Percentiles rank a stretch among this genome's conserved stretches.
Evolutionary conservation across 1,140 invertebrate species (phyloP).

Genomic region (Euwallacea fornicatus): DNA sequence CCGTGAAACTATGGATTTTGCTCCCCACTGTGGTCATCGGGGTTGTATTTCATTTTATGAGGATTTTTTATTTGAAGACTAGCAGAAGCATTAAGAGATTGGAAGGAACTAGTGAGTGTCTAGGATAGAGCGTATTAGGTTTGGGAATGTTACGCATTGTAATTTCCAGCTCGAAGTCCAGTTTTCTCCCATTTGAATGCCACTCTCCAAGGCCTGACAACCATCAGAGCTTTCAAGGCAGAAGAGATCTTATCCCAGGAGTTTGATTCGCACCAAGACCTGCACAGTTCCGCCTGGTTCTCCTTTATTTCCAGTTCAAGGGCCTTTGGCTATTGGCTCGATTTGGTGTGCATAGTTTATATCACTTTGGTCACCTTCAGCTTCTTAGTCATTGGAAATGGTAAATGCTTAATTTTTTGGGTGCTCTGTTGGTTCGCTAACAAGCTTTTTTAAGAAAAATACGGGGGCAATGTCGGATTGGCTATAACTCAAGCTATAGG

Average conservation of each 20-base stretch:
- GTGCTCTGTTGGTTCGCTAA: not conserved
- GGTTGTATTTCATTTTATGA: slow-evolving; percentile 67
- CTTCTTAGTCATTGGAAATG: slow-evolving; percentile 49
- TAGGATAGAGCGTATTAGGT: too few species aligned
- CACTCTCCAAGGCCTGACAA: slow-evolving; percentile 84
- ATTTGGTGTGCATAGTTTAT: slow-evolving; percentile 57
- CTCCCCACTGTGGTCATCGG: slow-evolving; percentile 69
- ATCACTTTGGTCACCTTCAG: slow-evolving; percentile 60
- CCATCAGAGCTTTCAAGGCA: slow-evolving; percentile 82
- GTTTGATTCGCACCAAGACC: slow-evolving; percentile 68
- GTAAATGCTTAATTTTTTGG: slow-evolving; percentile 27
- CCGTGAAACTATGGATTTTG: slow-evolving; percentile 76
- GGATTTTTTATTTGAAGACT: slow-evolving; percentile 61
- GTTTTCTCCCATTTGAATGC: slow-evolving; percentile 88
- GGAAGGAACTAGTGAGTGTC: slow-evolving; percentile 58
- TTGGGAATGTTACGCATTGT: not conserved
- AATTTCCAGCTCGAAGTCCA: slow-evolving; percentile 68
- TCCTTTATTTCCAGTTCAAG: slow-evolving; percentile 60
- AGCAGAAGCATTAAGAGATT: slow-evolving; percentile 68
- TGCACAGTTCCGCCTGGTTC: slow-evolving; percentile 70
- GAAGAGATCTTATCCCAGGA: slow-evolving; percentile 64
- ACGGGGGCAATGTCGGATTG: slow-evolving; percentile 75
- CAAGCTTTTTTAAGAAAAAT: slow-evolving; percentile 50
- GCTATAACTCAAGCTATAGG: slow-evolving; percentile 80
- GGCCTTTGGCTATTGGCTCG: slow-evolving; percentile 72